Evolutionary conservation across 2,797 vertebrate species (phyloP), one percentile per base, ranked within the genome.

Genomic region (Clangula hyemalis): DNA sequence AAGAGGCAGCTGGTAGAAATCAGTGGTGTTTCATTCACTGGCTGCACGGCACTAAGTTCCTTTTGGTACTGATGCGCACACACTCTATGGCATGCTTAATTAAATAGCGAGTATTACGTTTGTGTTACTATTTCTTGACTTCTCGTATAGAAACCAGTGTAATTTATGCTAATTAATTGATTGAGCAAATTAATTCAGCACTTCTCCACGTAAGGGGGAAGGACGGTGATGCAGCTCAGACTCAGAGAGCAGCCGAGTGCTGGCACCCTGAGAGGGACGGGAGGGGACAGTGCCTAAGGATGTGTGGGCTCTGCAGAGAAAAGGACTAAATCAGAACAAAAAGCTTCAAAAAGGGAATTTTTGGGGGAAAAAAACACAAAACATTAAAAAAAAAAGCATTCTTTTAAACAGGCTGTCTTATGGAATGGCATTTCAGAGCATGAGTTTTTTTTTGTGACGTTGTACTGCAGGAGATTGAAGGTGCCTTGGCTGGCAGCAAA

Each of bases 121-220:
- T 34, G 28, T 56, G 47, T 53, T 70, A 68, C 20, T 49, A 70
- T 49, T 70, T 73, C 66, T 70, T 73, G 82, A 25, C 30, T 81
- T 91, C 47, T 87, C 66, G 53, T 69, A 81, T 34, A 65, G 91
- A 95, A 94, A 87, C 34, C 45, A 54, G 38, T 91, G 96, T 94
- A 91, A 79, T 54, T 78, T 73, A 56, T 49, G 43, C 28, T 95
- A 91, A 87, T 79, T 90, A 85, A 82, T 58, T 24, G 66, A 85
- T 82, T 43, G 62, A 66, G 24, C 60, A 34, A 51, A 78, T 32
- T 51, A 66, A 85, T 32, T 70, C 41, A 69, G 66, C 34, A 36
- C 64, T 82, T 88, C 32, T 22, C 51, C 21, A n/a, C 19, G 56
- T 68, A 43, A 90, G 66, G 71, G 43, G 53, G 85, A 74, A 25